Conservation (phyloP, 1,140 invertebrate species). For the Eumaeus atala region DNA sequence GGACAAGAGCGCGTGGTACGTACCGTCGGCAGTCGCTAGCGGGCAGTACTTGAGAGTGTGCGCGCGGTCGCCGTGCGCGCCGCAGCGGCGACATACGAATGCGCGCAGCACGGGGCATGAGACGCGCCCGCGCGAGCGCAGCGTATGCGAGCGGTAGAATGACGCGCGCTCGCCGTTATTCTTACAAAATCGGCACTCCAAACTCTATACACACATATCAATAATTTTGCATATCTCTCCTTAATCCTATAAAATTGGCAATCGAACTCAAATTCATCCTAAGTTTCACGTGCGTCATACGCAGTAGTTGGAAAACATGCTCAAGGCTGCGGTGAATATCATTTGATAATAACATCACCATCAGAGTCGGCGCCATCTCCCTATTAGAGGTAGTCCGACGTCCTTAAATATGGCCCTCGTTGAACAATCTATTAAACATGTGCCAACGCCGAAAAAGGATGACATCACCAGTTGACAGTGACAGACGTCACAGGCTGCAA, state of each 20-base stretch:
- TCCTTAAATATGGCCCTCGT: too few species aligned
- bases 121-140: slow-evolving; percentile 78
- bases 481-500: too few species aligned
- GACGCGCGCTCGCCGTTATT: slow-evolving; percentile 81
- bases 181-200: slow-evolving; percentile 70
- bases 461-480: too few species aligned
- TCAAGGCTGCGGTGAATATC: too few species aligned
- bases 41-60: slow-evolving; percentile 88
- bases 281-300: too few species aligned
- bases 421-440: too few species aligned
- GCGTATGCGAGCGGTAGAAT: slow-evolving; percentile 78
- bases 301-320: too few species aligned
- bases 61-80: slow-evolving; percentile 79
- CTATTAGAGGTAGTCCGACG: too few species aligned
- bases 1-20: slow-evolving; percentile 77
- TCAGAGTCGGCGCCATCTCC: too few species aligned
- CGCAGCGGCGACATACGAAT: slow-evolving; percentile 82
- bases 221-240: neutral
- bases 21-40: slow-evolving; percentile 42
- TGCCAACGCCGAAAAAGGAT: too few species aligned
- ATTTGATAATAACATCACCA: too few species aligned
- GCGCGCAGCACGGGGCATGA: slow-evolving; percentile 80
- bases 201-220: neutral
- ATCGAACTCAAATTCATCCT: too few species aligned
- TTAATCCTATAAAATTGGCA: neutral